phyloP scores from a whole-genome alignment of 2,113 vertebrate genomes.

The Calidris pugnax region DNA sequence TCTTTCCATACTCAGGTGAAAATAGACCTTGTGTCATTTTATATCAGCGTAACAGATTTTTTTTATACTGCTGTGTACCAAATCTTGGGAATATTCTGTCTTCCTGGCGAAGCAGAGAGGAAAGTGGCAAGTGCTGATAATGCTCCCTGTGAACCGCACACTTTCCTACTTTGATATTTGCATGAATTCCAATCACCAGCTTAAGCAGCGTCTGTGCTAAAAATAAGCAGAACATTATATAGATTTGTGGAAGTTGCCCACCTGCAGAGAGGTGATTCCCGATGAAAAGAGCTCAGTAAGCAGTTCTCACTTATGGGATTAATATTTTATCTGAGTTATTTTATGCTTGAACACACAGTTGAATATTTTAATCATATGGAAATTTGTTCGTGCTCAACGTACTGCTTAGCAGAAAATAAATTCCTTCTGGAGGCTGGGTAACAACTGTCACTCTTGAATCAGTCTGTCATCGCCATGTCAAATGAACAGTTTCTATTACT shows the following conservation, averaged over 20 bases:
- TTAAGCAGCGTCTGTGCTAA: neutral
- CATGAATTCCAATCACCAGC: neutral
- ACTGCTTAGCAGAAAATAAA: neutral
- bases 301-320: neutral
- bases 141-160: neutral
- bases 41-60: neutral
- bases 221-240: conserved; percentile 1
- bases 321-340: conserved; percentile 40
- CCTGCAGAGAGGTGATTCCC: conserved; percentile 19
- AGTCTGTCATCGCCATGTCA: neutral
- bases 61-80: neutral
- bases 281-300: neutral
- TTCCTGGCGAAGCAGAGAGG: neutral
- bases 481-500: neutral
- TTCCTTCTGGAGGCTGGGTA: neutral
- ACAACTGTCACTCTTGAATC: neutral
- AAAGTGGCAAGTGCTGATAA: neutral
- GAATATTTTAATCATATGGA: neutral
- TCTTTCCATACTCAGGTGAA: neutral
- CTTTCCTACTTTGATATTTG: neutral
- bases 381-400: neutral
- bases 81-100: neutral
- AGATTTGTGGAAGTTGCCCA: neutral
- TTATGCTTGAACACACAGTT: conserved; percentile 5
- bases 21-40: neutral